These are phyloP conservation scores for Melanogrammus aeglefinus DNA, from an alignment of 2,797 vertebrate species.

Conservation along the genomic window DNA sequence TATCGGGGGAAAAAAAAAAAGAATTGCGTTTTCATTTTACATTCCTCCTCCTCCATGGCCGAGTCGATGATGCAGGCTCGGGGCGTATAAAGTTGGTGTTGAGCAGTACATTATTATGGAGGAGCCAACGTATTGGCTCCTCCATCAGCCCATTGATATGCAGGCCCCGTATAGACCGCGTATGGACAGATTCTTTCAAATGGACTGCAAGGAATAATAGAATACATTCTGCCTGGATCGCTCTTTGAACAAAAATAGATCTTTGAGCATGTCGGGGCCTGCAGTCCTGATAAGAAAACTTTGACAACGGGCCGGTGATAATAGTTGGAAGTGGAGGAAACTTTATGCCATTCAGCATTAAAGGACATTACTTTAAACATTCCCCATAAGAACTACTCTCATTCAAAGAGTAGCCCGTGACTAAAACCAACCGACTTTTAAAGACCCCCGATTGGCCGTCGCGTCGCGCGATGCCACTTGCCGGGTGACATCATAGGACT, in stretches of 20 bases:
- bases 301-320: background rate
- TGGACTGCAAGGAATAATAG: background rate
- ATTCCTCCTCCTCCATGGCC: constrained; percentile 53
- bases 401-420: too few species aligned
- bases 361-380: background rate
- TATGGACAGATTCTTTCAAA: background rate
- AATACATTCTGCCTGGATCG: background rate
- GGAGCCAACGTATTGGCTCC: too few species aligned
- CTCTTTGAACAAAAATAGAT: background rate
- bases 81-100: too few species aligned
- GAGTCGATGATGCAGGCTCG: too few species aligned
- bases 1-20: constrained; percentile 73
- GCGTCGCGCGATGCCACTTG: background rate
- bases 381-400: background rate
- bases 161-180: too few species aligned
- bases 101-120: too few species aligned
- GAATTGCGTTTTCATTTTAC: constrained; percentile 75
- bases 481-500: background rate
- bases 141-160: background rate
- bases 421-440: background rate
- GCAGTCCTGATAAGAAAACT: background rate
- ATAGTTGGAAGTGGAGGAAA: background rate
- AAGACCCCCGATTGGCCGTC: background rate
- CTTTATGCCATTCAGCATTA: background rate
- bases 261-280: background rate